Evolutionary conservation across 1,140 invertebrate genomes (phyloP), one percentile per base, ranked within the genome.

Genomic region (Goniozus legneri): DNA sequence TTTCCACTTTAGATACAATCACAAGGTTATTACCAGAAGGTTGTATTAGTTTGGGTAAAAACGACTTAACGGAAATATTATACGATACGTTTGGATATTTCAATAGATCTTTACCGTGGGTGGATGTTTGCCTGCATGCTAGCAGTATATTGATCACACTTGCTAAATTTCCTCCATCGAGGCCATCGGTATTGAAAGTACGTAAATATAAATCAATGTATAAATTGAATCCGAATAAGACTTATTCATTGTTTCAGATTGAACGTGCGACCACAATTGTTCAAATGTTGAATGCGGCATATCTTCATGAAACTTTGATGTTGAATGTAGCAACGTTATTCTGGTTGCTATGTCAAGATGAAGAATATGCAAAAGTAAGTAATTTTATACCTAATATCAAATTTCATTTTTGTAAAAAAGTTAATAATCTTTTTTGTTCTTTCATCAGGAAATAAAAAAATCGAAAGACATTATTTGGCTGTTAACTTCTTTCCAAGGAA

Each of bases 61-160:
- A 58, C 22, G 49, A 60, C 27, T 33, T 70, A 33, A 52, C 65
- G 14, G 54, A 63, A 8, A 65, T 54, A 13, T 57, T 74, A 18
- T 74, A 73, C 34, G 47, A 60, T 14, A 61, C 60, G 3, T 43
- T 72, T 16, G 50, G 14, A 2, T 50, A 46, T 36, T 64, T 62
- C 3, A 76, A 76, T 37, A 62, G 71, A 56, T 76, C 73, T 4
- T 31, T 68, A 22, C 71, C 71, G 2, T 63, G 70, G 62, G 60
- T 70, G 42, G 71, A 67, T 10, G 62, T 64, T 30, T 69, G 63
- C 44, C 33, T 62, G 8, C 56, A 53, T 33, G 65, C 61, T 8
- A 59, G 64, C 22, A 71, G 62, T 44, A 64, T 75, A 44, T 36
- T 75, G 10, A 64, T 75, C n/a, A 71, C 67, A 30, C 27, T 75